Conservation (phyloP, 1,140 invertebrate species). For the Drosophila burlai region DNA sequence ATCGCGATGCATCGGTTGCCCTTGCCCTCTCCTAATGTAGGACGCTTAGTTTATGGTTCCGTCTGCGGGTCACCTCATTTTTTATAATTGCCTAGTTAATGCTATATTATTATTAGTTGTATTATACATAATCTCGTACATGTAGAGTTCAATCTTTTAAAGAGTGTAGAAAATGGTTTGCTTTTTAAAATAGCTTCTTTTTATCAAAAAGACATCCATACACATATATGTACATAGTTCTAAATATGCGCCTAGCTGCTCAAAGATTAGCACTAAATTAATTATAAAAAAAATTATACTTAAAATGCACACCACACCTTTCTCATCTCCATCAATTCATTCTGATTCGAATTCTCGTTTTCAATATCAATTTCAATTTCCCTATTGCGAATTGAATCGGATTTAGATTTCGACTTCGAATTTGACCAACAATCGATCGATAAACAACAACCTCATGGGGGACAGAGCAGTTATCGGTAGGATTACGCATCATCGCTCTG, state of each 20-base stretch:
- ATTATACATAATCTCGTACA: conserved; percentile 76
- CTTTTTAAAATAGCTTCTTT: conserved; percentile 82
- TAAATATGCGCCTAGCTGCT: conserved; percentile 78
- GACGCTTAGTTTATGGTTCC: conserved; percentile 73
- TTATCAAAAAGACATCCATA: conserved; percentile 84
- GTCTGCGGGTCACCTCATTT: conserved; percentile 40
- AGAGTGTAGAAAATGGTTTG: conserved; percentile 84
- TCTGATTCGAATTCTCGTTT: conserved; percentile 24
- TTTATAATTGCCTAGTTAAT: conserved; percentile 80
- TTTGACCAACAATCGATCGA: conserved; percentile 28
- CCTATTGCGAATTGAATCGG: conserved; percentile 7
- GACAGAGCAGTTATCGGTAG: conserved; percentile 78
- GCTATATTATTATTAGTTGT: conserved; percentile 70
- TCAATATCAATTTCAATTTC: conserved; percentile 18
- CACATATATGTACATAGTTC: conserved; percentile 75
- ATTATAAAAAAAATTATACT: conserved; percentile 61
- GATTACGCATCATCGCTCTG: conserved; percentile 63
- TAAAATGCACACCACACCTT: conserved; percentile 52
- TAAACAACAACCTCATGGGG: conserved; percentile 76
- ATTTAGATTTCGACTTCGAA: conserved; percentile 18
- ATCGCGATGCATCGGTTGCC: conserved; percentile 68
- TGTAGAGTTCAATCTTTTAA: conserved; percentile 83
- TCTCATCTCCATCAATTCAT: conserved; percentile 13
- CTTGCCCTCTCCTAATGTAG: conserved; percentile 80
- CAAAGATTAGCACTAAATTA: conserved; percentile 72